Percentiles rank a stretch among this genome's conserved stretches.
These are phyloP conservation scores for Cathartes aura DNA, from an alignment of 2,113 vertebrate species.

Conservation along the genomic window DNA sequence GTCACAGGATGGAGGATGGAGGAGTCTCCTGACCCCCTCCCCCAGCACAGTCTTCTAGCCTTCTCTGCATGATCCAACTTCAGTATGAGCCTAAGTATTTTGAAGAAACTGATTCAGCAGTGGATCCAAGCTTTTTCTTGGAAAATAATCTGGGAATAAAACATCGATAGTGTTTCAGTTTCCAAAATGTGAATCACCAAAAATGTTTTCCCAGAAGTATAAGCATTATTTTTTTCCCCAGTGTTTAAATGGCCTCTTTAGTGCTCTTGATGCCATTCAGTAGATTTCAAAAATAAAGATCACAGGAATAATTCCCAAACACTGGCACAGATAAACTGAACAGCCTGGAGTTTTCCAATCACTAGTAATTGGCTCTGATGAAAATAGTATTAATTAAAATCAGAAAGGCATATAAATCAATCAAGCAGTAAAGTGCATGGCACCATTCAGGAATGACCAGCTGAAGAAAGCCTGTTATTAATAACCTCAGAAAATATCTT, in stretches of 20 bases:
- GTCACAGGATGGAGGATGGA: not conserved
- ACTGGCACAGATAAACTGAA: not conserved
- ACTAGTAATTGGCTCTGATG: not conserved
- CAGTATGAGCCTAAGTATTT: not conserved
- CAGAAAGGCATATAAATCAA: constrained; percentile 22
- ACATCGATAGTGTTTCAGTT: constrained; percentile 1
- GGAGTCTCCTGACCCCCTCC: not conserved
- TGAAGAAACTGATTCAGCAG: constrained; percentile 36
- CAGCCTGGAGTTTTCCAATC: not conserved
- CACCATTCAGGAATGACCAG: not conserved
- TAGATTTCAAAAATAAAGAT: not conserved
- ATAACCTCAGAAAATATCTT: constrained; percentile 21
- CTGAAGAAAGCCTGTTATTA: constrained; percentile 24
- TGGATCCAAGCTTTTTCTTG: constrained; percentile 49
- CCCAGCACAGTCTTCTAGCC: not conserved
- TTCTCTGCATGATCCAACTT: not conserved
- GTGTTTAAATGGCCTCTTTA: constrained; percentile 17
- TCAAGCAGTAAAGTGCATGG: not conserved
- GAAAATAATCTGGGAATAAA: constrained; percentile 53
- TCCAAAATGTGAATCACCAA: constrained; percentile 57
- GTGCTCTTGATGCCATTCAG: constrained; percentile 6
- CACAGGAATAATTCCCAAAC: not conserved
- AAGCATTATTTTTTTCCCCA: not conserved
- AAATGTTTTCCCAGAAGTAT: constrained; percentile 46
- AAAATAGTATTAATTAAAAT: constrained; percentile 38